Evolutionary conservation across 2,888 invertebrate genomes (phyloP), one percentile per base, ranked within the genome.

Genomic region (Platycheirus rosarum): DNA sequence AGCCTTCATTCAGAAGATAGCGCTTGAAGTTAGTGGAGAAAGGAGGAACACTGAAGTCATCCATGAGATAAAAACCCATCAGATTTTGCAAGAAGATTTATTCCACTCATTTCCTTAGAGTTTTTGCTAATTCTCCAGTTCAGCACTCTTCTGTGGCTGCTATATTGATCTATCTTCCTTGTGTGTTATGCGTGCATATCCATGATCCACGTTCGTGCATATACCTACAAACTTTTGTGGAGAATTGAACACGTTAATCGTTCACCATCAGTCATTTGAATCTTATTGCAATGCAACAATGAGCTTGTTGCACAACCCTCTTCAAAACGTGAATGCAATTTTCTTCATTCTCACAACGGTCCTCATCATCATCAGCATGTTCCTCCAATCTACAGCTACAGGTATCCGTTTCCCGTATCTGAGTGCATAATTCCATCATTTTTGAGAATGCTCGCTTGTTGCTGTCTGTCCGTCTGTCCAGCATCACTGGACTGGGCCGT

Each of bases 71-170:
- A 63, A 57, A 70, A 66, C 66, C 70, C 66, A 40, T 76, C 76
- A 84, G 79, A 79, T 60, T 53, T 73, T 68, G 51, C 44, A 76
- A 84, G 37, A 69, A 85, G 85, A 85, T 85, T 85, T 85, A 85
- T 85, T 85, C 79, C 84, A 57, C 76, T 85, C 85, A 85, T 85
- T 85, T 85, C 85, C 85, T 73, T 76, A 74, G 69, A 37, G 65
- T 80, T 65, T 65, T 74, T 46, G n/a, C 51, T 49, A 63, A 80
- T 74, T 78, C 62, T 68, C 23, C n/a, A 18, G 35, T 14, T 35
- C 55, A 62, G 42, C 20, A 51, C 20, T 73, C 46, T 66, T 68
- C 42, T 20, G 13, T n/a, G 6, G 16, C 7, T 65, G 71, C 77
- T 20, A 60, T 75, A 60, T 75, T 65, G 62, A 75, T 66, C 66